A percentile compares a stretch with the other conserved stretches of the same genome.
These are phyloP conservation scores for Pandion haliaetus DNA, from an alignment of 2,113 vertebrate species.

Conservation along the genomic window DNA sequence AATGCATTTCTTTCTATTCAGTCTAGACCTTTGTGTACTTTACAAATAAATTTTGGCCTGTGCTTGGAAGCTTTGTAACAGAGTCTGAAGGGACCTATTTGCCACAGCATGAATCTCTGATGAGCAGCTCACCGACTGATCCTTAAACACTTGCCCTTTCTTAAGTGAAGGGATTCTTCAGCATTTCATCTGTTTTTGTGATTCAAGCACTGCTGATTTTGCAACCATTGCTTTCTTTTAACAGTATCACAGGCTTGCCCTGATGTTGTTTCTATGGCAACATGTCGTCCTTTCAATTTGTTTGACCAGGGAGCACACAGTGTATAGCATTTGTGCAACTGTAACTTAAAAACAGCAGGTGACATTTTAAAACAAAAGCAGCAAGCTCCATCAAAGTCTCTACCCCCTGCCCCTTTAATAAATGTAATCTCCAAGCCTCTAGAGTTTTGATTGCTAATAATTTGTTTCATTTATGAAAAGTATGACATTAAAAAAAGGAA, in stretches of 20 bases:
- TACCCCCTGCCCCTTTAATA: background rate
- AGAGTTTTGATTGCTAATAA: background rate
- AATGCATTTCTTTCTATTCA: background rate
- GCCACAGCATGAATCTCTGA: background rate
- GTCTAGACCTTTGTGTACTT: background rate
- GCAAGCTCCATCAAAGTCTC: background rate
- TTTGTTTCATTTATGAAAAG: background rate
- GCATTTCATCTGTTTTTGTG: background rate
- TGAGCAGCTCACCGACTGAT: background rate
- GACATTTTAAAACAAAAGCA: background rate
- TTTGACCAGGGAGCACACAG: background rate
- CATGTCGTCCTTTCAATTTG: background rate
- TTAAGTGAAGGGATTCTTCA: background rate
- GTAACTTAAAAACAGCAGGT: background rate
- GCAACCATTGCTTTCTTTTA: background rate
- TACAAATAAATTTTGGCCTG: background rate
- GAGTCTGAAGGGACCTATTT: background rate
- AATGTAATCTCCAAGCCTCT: background rate
- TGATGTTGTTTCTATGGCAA: conserved; percentile 39
- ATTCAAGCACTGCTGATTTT: conserved; percentile 6
- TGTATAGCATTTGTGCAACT: background rate
- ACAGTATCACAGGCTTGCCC: background rate
- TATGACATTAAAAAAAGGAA: background rate
- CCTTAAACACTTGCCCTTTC: background rate
- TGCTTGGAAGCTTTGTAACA: background rate